Evolutionary conservation across 2,113 vertebrate genomes (phyloP).

Genomic region (Rhinolophus sinicus): DNA sequence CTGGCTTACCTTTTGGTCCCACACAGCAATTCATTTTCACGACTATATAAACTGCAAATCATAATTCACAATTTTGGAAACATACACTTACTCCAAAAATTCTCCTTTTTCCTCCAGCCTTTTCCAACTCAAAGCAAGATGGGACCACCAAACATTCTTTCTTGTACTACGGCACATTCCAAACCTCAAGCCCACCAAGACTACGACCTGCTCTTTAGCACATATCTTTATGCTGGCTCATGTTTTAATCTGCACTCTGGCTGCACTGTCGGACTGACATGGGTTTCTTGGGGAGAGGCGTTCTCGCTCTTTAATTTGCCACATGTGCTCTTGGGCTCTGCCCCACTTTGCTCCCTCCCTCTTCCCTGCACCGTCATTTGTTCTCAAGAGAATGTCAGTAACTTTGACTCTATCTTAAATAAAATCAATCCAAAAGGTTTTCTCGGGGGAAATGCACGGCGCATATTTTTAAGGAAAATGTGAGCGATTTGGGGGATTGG

Average conservation of each 20-base stretch:
- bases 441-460: background rate
- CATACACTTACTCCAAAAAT: background rate
- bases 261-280: rapidly evolving
- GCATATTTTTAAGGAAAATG: background rate
- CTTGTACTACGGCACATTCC: background rate
- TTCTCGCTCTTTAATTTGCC: background rate
- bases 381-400: background rate
- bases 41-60: background rate
- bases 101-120: background rate
- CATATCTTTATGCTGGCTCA: rapidly evolving
- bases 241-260: background rate
- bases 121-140: background rate
- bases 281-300: background rate
- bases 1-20: constrained; percentile 27
- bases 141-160: background rate
- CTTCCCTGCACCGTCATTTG: background rate
- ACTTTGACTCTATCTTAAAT: background rate
- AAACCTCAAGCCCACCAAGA: background rate
- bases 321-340: background rate
- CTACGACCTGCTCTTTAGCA: too few relatives aligned
- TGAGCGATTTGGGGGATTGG: background rate
- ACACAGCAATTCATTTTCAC: constrained; percentile 7
- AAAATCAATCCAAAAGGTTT: background rate
- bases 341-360: background rate
- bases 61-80: background rate